Conservation (phyloP, 2,888 invertebrate genomes). For the Hipparchia semele region DNA sequence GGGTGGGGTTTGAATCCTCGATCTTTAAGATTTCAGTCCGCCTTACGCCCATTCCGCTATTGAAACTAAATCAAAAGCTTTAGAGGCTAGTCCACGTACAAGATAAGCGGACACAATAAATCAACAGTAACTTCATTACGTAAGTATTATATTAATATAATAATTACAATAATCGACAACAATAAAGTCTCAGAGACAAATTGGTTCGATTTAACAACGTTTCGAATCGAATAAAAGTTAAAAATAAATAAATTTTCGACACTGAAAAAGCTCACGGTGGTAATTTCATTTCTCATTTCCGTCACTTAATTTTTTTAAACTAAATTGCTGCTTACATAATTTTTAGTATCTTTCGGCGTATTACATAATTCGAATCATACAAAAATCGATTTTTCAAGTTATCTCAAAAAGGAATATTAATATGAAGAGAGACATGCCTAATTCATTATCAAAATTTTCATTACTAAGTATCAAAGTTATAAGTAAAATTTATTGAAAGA, state of each 20-base stretch:
- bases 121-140: slow-evolving; percentile 20
- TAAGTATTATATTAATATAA: background rate
- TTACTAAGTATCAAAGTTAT: no score
- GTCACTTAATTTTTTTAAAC: background rate
- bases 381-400: no score
- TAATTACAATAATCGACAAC: slow-evolving; percentile 30
- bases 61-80: background rate
- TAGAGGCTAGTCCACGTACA: background rate
- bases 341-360: no score
- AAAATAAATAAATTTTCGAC: slow-evolving; percentile 57
- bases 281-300: slow-evolving; percentile 40
- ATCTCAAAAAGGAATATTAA: no score
- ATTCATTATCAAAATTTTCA: no score
- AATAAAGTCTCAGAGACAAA: slow-evolving; percentile 58
- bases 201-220: slow-evolving; percentile 57
- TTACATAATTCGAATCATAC: no score
- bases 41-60: no score
- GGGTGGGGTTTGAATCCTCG: no score
- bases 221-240: slow-evolving; percentile 51
- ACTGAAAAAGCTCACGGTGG: slow-evolving; percentile 54
- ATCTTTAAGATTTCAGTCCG: no score
- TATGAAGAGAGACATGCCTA: no score
- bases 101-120: slow-evolving; percentile 23
- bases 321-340: no score
- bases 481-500: no score